These are phyloP conservation scores for Gortyna flavago DNA, from an alignment of 2,888 invertebrate genomes.

Conservation along the genomic window DNA sequence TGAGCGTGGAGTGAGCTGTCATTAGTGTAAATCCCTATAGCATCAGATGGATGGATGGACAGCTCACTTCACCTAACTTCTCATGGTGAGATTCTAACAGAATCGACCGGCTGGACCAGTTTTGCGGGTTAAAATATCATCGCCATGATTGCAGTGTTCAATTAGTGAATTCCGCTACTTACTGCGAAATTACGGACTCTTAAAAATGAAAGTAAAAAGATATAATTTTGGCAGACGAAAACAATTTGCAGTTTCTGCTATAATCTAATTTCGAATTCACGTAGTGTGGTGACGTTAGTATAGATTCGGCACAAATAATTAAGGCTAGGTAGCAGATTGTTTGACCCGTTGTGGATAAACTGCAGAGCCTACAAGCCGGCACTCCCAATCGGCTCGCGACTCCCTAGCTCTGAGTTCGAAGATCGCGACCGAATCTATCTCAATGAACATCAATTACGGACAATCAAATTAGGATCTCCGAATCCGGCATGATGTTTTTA, in stretches of 20 bases:
- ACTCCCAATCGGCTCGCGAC: background rate
- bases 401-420: conserved; percentile 15
- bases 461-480: conserved; percentile 21
- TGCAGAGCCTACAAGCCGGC: background rate
- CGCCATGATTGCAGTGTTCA: background rate
- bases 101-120: no score
- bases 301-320: conserved; percentile 4
- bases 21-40: no score
- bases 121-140: no score
- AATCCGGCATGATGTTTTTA: background rate
- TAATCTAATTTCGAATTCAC: background rate
- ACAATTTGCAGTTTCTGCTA: no score
- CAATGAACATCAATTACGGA: conserved; percentile 40
- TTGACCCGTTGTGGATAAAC: conserved; percentile 14
- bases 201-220: no score
- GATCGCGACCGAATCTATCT: conserved; percentile 25
- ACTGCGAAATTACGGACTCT: no score
- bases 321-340: background rate
- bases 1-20: no score
- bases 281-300: background rate
- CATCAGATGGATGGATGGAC: no score
- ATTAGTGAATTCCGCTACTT: background rate
- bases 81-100: no score
- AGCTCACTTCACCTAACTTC: no score
- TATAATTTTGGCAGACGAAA: no score